phyloP scores from a whole-genome alignment of 2,888 invertebrate species.

The Palloptera scutellata region DNA sequence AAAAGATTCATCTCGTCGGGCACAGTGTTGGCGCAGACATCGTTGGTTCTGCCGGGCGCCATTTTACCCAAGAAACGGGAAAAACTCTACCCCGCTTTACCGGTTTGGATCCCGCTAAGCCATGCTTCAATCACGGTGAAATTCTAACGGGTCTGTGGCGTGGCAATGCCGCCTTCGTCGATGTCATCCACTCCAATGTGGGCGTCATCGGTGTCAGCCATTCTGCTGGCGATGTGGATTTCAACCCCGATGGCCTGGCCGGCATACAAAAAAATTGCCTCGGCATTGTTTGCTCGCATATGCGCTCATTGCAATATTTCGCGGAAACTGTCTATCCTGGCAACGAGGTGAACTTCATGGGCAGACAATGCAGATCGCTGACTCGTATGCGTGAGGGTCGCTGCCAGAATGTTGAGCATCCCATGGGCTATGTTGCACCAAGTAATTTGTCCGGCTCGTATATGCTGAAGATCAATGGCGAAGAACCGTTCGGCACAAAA shows the following conservation, averaged over 20 bases:
- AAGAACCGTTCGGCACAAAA: slow-evolving; percentile 45
- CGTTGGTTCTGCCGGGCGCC: slow-evolving; percentile 49
- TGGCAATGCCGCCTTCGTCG: slow-evolving; percentile 57
- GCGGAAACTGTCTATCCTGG: slow-evolving; percentile 53
- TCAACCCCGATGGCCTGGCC: slow-evolving; percentile 50
- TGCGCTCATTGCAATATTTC: slow-evolving; percentile 50
- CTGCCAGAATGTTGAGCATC: slow-evolving; percentile 37
- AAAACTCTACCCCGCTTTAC: slow-evolving; percentile 51
- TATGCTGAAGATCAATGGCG: slow-evolving; percentile 45
- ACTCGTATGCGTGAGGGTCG: slow-evolving; percentile 34
- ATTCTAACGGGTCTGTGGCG: slow-evolving; percentile 47
- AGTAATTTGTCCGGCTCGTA: slow-evolving; percentile 45
- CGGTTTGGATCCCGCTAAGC: slow-evolving; percentile 60
- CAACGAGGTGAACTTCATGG: slow-evolving; percentile 51
- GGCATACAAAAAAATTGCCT: slow-evolving; percentile 50
- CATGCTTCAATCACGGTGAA: too few relatives aligned
- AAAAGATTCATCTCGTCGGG: slow-evolving; percentile 54
- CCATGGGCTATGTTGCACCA: slow-evolving; percentile 49
- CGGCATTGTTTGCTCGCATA: slow-evolving; percentile 49
- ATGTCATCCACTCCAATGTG: slow-evolving; percentile 55
- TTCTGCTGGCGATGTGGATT: slow-evolving; percentile 54
- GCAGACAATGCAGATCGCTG: slow-evolving; percentile 46
- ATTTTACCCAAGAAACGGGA: slow-evolving; percentile 47
- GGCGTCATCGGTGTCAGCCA: slow-evolving; percentile 51
- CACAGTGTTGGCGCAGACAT: slow-evolving; percentile 61